phyloP scores from a whole-genome alignment of 1,140 invertebrate genomes.

The Grapholita molesta region DNA sequence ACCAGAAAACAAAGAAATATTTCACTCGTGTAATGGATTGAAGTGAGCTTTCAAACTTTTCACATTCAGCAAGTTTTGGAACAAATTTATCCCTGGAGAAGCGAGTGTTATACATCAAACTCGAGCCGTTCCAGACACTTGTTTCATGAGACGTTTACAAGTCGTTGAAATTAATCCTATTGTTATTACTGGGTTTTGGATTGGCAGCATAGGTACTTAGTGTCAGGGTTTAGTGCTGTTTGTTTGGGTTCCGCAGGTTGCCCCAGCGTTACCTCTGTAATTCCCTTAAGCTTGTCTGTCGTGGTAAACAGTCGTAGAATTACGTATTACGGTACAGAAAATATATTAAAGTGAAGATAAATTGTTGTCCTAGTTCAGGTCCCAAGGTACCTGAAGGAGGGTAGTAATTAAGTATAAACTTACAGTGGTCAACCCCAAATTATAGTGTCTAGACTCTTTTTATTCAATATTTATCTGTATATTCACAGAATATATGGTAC shows the following conservation, averaged over 20 bases:
- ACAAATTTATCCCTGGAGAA: conserved; percentile 75
- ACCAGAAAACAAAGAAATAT: conserved; percentile 77
- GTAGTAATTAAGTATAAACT: too few relatives aligned
- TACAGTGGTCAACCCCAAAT: too few relatives aligned
- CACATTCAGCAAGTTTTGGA: conserved; percentile 75
- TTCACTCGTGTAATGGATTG: conserved; percentile 77
- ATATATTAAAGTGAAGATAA: background rate
- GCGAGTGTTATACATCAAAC: conserved; percentile 74
- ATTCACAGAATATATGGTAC: too few relatives aligned
- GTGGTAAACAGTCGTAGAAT: background rate
- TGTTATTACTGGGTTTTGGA: conserved; percentile 11
- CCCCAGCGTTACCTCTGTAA: background rate
- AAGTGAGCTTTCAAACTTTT: conserved; percentile 76
- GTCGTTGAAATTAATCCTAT: conserved; percentile 49
- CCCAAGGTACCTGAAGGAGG: too few relatives aligned
- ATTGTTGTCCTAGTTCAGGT: background rate
- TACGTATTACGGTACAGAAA: background rate
- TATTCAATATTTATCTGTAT: too few relatives aligned
- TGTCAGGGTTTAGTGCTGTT: background rate
- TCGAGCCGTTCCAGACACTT: conserved; percentile 74
- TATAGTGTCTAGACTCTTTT: too few relatives aligned
- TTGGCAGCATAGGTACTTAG: background rate
- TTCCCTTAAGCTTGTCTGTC: background rate
- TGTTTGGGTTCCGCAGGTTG: background rate
- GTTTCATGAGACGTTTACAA: conserved; percentile 66